phyloP scores from a whole-genome alignment of 2,888 invertebrate species.

The Thera obeliscata region DNA sequence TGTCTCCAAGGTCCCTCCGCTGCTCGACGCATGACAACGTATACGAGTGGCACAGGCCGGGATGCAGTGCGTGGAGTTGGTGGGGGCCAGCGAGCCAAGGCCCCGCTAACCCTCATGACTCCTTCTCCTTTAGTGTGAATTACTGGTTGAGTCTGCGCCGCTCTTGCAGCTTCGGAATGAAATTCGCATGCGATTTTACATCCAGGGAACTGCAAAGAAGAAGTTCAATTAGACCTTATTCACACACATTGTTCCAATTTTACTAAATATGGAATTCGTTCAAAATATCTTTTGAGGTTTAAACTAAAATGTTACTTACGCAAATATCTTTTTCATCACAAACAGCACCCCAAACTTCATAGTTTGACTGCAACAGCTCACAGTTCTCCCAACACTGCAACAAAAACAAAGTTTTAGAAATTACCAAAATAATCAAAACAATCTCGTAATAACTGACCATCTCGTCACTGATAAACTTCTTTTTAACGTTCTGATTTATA shows the following conservation, averaged over 20 bases:
- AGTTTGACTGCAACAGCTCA: slow-evolving; percentile 89
- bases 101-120: slow-evolving; percentile 86
- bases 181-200: slow-evolving; percentile 89
- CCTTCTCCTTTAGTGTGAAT: slow-evolving; percentile 89
- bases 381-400: slow-evolving; percentile 92
- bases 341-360: slow-evolving; percentile 89
- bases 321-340: slow-evolving; percentile 89
- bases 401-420: slow-evolving; percentile 59
- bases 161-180: slow-evolving; percentile 86
- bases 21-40: slow-evolving; percentile 88
- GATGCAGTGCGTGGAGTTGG: slow-evolving; percentile 84
- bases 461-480: slow-evolving; percentile 56
- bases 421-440: slow-evolving; percentile 46
- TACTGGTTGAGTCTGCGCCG: slow-evolving; percentile 87
- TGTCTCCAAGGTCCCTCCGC: slow-evolving; percentile 87
- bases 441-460: slow-evolving; percentile 28
- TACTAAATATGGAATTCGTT: background rate
- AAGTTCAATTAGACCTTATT: slow-evolving; percentile 19
- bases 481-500: slow-evolving; percentile 61
- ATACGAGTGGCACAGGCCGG: slow-evolving; percentile 86
- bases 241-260: background rate
- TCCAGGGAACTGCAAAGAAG: slow-evolving; percentile 86
- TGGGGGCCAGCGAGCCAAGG: slow-evolving; percentile 87
- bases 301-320: slow-evolving; percentile 79
- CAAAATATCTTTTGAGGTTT: background rate